Evolutionary conservation across 1,140 invertebrate genomes (phyloP).

Genomic region (Anoplophora glabripennis): DNA sequence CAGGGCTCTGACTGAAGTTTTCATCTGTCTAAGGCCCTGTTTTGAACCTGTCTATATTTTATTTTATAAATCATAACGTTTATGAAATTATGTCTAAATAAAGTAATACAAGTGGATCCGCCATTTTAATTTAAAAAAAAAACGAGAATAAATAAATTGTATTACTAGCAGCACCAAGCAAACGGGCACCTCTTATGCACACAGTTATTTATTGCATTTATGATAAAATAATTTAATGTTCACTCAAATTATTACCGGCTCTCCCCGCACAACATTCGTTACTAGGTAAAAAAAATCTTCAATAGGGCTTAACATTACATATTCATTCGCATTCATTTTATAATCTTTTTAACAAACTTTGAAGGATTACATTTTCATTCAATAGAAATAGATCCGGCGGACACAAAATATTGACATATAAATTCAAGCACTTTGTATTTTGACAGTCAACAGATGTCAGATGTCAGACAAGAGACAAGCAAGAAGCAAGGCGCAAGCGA

Average conservation of each 20-base stretch:
- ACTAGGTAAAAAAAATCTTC: constrained; percentile 60
- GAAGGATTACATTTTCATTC: not conserved
- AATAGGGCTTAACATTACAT: constrained; percentile 55
- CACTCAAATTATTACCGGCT: constrained; percentile 52
- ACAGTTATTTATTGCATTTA: not conserved
- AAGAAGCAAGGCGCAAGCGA: too few relatives aligned
- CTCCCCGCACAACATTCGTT: constrained; percentile 58
- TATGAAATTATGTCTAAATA: not conserved
- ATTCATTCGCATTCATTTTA: not conserved
- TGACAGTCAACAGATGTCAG: too few relatives aligned
- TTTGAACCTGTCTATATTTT: too few relatives aligned
- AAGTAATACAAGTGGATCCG: not conserved
- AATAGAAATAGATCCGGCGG: not conserved
- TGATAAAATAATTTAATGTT: not conserved
- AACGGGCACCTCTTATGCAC: too few relatives aligned
- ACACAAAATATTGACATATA: constrained; percentile 4
- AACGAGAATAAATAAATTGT: not conserved
- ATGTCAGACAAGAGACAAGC: too few relatives aligned
- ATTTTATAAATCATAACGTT: too few relatives aligned
- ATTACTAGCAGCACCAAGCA: not conserved
- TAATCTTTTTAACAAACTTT: not conserved
- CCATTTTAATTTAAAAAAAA: not conserved
- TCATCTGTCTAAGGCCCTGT: too few relatives aligned
- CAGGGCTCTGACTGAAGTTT: too few relatives aligned
- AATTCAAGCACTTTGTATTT: too few relatives aligned